A percentile compares a stretch with the other conserved stretches of the same genome.
These are phyloP conservation scores for Yponomeuta cagnagella DNA, from an alignment of 2,888 invertebrate genomes.

Conservation along the genomic window DNA sequence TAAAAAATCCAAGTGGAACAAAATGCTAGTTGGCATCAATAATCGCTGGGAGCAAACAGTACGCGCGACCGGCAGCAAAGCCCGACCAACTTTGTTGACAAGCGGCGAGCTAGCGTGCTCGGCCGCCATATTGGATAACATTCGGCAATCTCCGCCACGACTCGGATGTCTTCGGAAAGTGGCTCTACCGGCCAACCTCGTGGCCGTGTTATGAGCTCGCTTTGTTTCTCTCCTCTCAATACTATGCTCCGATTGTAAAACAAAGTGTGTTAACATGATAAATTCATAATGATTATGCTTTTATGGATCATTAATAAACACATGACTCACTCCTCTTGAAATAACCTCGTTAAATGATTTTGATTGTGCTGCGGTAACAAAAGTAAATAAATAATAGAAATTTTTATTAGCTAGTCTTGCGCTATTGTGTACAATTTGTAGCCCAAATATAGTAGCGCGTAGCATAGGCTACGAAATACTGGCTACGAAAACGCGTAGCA, in stretches of 20 bases:
- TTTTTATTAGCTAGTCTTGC: not conserved
- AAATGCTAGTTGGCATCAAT: constrained; percentile 3
- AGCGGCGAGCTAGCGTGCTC: constrained; percentile 31
- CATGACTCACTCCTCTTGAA: not conserved
- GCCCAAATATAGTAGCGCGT: not conserved
- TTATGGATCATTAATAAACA: not conserved
- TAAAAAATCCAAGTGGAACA: constrained; percentile 8
- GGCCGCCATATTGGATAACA: constrained; percentile 49
- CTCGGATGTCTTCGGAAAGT: constrained; percentile 31
- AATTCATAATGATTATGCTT: not conserved
- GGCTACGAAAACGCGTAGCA: constrained; percentile 1
- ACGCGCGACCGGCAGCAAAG: constrained; percentile 44
- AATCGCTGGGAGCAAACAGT: constrained; percentile 24
- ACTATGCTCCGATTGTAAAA: constrained; percentile 1
- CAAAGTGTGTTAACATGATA: not conserved
- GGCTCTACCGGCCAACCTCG: constrained; percentile 6
- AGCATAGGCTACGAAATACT: not conserved
- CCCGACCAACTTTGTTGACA: constrained; percentile 69
- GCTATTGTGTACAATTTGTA: not conserved
- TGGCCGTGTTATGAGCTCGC: constrained; percentile 1
- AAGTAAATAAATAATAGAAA: not conserved
- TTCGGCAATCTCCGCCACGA: constrained; percentile 49
- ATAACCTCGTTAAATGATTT: not conserved
- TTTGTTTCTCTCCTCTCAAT: not conserved
- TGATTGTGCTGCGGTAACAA: not conserved